These are phyloP conservation scores for Rhinoraja longicauda DNA, from an alignment of 2,797 vertebrate species.

Conservation along the genomic window DNA sequence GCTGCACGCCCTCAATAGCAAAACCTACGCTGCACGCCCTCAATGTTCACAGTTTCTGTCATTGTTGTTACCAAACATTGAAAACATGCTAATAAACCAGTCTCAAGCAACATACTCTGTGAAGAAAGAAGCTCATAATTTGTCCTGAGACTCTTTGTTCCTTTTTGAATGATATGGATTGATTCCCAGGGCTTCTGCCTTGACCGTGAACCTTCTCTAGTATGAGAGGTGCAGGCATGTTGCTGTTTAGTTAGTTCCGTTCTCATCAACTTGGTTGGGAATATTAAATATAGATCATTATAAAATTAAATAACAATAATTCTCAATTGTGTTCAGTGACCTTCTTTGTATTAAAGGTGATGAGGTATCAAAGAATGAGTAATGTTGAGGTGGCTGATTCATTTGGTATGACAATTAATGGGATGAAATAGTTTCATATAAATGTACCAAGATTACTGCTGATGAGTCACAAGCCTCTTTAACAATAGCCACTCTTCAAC, in stretches of 20 bases:
- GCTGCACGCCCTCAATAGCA: too few species aligned
- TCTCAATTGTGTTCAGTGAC: neutral
- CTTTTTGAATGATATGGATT: neutral
- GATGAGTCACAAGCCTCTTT: neutral
- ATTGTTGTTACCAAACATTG: neutral
- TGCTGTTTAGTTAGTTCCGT: neutral
- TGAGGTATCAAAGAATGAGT: neutral
- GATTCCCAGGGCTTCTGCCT: neutral
- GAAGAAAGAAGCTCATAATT: neutral
- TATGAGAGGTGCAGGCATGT: neutral
- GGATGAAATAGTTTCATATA: neutral
- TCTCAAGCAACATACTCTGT: neutral
- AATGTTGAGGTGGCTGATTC: neutral
- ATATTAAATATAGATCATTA: neutral
- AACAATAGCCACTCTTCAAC: neutral
- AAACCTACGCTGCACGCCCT: too few species aligned
- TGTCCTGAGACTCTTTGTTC: neutral
- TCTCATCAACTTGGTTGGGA: neutral
- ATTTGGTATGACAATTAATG: neutral
- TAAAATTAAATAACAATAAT: neutral
- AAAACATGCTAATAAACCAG: neutral
- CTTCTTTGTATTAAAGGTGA: neutral
- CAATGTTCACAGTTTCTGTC: neutral
- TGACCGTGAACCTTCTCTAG: neutral
- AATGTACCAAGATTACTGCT: neutral